Evolutionary conservation across 2,113 vertebrate genomes (phyloP).

Genomic region (Phyllostomus hastatus): DNA sequence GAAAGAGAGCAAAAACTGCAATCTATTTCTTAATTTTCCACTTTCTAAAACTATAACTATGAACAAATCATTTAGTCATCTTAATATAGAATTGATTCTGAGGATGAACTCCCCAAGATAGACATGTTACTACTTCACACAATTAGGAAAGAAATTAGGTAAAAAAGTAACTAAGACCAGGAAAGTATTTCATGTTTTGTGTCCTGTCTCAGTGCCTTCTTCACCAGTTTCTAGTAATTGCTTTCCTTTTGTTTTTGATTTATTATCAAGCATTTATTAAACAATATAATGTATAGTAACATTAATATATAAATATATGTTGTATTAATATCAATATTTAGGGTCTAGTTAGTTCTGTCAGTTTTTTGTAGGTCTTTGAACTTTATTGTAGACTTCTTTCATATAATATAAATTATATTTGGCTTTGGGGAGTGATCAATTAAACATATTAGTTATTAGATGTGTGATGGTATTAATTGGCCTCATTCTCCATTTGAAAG

Average conservation of each 20-base stretch:
- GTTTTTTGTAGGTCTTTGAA: not conserved
- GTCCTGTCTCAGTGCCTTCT: not conserved
- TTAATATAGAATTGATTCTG: not conserved
- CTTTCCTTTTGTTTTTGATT: not conserved
- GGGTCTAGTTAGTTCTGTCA: not conserved
- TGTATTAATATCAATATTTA: not conserved
- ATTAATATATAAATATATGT: not conserved
- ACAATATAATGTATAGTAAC: not conserved
- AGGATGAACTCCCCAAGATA: not conserved
- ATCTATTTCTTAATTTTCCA: not conserved
- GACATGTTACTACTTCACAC: not conserved
- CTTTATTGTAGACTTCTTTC: not conserved
- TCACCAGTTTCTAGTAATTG: not conserved
- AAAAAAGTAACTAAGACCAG: not conserved
- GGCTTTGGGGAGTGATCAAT: not conserved
- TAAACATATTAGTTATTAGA: not conserved
- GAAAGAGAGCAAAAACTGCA: not conserved
- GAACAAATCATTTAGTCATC: not conserved
- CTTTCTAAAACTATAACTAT: not conserved
- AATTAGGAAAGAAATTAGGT: not conserved
- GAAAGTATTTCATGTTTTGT: not conserved
- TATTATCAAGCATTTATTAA: not conserved
- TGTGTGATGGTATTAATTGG: slow-evolving; percentile 57
- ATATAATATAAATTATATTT: not conserved
- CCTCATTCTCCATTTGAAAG: slow-evolving; percentile 34